Evolutionary conservation across 2,888 invertebrate species (phyloP), one percentile per base, ranked within the genome.

Genomic region (Mamestra brassicae): DNA sequence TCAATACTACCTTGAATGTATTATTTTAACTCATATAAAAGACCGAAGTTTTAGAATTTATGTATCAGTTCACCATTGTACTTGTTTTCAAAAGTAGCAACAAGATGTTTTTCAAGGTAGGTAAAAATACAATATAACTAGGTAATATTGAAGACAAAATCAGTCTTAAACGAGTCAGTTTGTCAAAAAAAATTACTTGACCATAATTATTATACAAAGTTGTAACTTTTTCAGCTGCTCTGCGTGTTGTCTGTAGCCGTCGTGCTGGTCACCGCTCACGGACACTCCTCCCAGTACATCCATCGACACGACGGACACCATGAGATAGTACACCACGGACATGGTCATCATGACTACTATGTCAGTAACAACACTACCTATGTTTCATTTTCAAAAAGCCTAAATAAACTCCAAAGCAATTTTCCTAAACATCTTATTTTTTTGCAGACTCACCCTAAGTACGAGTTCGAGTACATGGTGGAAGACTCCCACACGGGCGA

Each of bases 401-500:
- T 54, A 15, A 3, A 10, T n/a, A n/a, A 3, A 10, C 54, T n/a
- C 7, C 54, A 54, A n/a, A 54, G 8, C 54, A 54, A 54, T 42
- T 11, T 42, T 45, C 3, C n/a, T 38, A 17, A 38, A 2, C 2
- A 58, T 50, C 17, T 26, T 15, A 26, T 66, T 61, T 4, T 13
- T 58, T 66, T 42, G 38, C 83, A 93, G 92, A 89, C 95, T 38
- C 93, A 96, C 88, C 97, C 97, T 52, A 95, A 95, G 85, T 97
- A 97, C 90, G 93, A 96, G 75, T 97, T 95, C 90, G 93, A 95
- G 74, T 97, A 97, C 88, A 96, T 97, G 47, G 97, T 96, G 17
- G 92, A 96, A 77, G 97, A 97, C 82, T 93, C 93, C 13, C 96
- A 97, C 88, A 97, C 97, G 47, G 96, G 96, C 15, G 97, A 97